Evolutionary conservation across 2,113 vertebrate species (phyloP).

Genomic region (Catharus bicknelli): DNA sequence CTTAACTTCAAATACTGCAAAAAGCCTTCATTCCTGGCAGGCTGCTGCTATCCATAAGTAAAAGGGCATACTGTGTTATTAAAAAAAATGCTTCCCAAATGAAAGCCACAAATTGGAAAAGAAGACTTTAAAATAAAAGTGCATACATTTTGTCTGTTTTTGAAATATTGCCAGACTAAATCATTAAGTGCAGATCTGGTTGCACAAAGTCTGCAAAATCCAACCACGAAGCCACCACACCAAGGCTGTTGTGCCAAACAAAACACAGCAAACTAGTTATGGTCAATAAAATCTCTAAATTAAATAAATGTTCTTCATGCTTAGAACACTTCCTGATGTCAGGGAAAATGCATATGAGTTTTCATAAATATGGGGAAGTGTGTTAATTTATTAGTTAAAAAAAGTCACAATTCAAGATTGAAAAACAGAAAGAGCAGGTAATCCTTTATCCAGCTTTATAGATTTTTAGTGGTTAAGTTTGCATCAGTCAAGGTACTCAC

Average conservation of each 20-base stretch:
- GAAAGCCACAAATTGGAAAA: conserved; percentile 43
- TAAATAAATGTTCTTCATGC: conserved; percentile 61
- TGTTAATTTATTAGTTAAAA: conserved; percentile 2
- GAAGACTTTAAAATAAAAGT: conserved; percentile 56
- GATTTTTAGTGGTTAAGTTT: background rate
- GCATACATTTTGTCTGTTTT: conserved; percentile 66
- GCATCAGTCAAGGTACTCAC: fast-evolving
- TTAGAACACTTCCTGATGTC: conserved; percentile 63
- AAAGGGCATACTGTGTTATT: background rate
- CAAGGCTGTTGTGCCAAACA: conserved; percentile 64
- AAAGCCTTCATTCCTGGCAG: background rate
- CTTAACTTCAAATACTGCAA: background rate
- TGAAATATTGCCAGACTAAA: conserved; percentile 65
- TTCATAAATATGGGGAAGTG: conserved; percentile 34
- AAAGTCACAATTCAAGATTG: background rate
- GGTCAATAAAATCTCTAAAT: conserved; percentile 69
- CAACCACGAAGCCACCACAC: conserved; percentile 55
- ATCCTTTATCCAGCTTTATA: background rate
- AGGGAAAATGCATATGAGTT: conserved; percentile 52
- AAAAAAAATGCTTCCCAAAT: background rate
- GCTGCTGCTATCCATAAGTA: background rate
- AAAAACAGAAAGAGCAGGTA: background rate
- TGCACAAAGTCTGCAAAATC: conserved; percentile 73
- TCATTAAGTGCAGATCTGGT: conserved; percentile 70
- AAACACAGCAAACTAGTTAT: conserved; percentile 72